Base-by-base conservation (phyloP, 2,113 vertebrate species). In the Morone chrysops region DNA sequence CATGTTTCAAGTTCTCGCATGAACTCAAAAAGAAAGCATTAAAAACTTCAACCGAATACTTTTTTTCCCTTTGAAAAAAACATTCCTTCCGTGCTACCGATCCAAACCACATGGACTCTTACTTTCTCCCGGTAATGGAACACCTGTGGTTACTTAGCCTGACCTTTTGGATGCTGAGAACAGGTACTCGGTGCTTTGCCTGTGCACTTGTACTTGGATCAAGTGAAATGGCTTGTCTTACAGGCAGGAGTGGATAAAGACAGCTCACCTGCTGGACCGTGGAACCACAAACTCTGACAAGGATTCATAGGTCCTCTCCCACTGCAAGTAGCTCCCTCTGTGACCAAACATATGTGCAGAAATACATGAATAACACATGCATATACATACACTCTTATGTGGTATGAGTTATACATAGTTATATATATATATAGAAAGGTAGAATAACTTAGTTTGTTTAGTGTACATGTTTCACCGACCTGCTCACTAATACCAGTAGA, bases 221-320 rank as follows among this genome's bases (percentile, higher is more conserved):
- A 31, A 80, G 82, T 84, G 70, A 56, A 79, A 47, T n/a, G 38
- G 41, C 61, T 89, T 76, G 40, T 81, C 50, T 62, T 63, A 73
- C 18, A 17, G 70, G 62, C 20, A 53, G 40, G 36, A 50, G 25
- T 8, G 11, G 5, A 41, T 16, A 45, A 59, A 56, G 22, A 43
- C 2, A 22, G 93, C 96, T 96, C 92, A 99, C 97, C 97, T 97
- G 90, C 97, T 99, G 8, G 98, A 99, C 73, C 97, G 97, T 25
- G 98, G 98, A 61, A 99, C 98, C 75, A 99, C 98, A 95, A 99
- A 98, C 72, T 97, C 94, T 0, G 98, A 97, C 65, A 99, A 94
- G 1, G 96, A 98, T 88, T 99, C 98, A 2, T 99, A 99, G 47
- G 95, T 97, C 94, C 93, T 96, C 87, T 98, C 97, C 98, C 98